Evolutionary conservation across 2,888 invertebrate genomes (phyloP), one percentile per base, ranked within the genome.

Genomic region (Leuctra nigra): DNA sequence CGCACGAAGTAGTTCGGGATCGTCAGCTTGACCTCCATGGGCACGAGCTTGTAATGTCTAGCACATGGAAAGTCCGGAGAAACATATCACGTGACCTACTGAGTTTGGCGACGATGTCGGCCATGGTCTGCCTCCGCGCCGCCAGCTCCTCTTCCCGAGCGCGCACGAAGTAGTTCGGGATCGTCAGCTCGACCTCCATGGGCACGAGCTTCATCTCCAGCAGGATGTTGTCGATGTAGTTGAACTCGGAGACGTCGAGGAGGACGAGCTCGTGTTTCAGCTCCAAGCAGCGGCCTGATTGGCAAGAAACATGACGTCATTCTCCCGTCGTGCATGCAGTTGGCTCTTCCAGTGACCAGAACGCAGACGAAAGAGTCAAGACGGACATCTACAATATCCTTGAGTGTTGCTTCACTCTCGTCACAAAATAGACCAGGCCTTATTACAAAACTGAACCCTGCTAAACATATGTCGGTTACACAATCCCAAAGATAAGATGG

Each of bases 171-270:
- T 78, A 85, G 58, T 75, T 75, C 0, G 84, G 82, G 59, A 81
- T 77, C n/a, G 79, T 64, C 55, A 84, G 74, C 67, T 82, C 77
- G n/a, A 84, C 69, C 59, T 83, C 79, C 36, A 79, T 73, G 0
- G 88, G 88, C 18, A 83, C 77, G 62, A 87, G 75, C 60, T 86
- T 81, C 68, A 86, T 69, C 70, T 84, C 82, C 53, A 83, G 77
- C 52, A 87, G 68, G 24, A 81, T 77, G 64, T 86, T 83, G 66
- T 90, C 89, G 50, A 86, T 77, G 71, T 86, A 89, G 53, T 86
- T 86, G 64, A 75, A 59, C 29, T 61, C 58, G 11, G 57, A 46
- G 36, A 60, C 25, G 23, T 62, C 62, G 41, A 61, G 24, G 9
- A 58, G 55, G 14, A 59, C 57, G 38, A 62, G 18, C 52, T 59